Conservation (phyloP, 35 echinoderm and acorn worm genomes). For the Amphiura filiformis region DNA sequence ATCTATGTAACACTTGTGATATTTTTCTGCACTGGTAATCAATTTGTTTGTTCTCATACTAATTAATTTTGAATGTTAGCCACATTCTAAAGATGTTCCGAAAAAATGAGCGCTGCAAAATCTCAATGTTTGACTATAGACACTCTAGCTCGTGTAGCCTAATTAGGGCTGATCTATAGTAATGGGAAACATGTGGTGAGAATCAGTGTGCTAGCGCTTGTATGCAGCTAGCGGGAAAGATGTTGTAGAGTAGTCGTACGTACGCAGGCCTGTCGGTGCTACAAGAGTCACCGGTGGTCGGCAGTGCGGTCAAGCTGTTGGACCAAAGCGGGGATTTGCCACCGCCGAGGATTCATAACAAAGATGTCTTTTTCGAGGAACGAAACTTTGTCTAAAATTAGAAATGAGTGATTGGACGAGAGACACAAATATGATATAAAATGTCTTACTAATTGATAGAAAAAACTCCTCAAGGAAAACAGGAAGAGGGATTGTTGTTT, state of each 20-base stretch:
- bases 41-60: not conserved
- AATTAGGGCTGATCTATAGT: not conserved
- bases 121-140: not conserved
- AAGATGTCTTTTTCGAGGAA: slow-evolving; percentile 3
- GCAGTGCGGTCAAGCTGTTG: not conserved
- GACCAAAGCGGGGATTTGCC: not conserved
- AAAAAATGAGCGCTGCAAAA: not conserved
- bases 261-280: too few relatives aligned
- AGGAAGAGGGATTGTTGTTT: not conserved
- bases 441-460: not conserved
- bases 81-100: not conserved
- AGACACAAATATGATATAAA: not conserved
- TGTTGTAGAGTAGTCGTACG: too few relatives aligned
- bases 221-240: too few relatives aligned
- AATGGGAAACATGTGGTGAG: not conserved
- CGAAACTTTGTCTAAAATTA: not conserved
- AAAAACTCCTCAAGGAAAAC: not conserved
- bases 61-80: not conserved
- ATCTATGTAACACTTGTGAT: too few relatives aligned
- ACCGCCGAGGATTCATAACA: not conserved
- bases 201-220: not conserved
- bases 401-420: not conserved
- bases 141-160: not conserved
- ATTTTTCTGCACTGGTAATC: not conserved
- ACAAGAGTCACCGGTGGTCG: not conserved